These are phyloP conservation scores for Pygocentrus nattereri DNA, from an alignment of 2,797 vertebrate genomes.

Conservation along the genomic window DNA sequence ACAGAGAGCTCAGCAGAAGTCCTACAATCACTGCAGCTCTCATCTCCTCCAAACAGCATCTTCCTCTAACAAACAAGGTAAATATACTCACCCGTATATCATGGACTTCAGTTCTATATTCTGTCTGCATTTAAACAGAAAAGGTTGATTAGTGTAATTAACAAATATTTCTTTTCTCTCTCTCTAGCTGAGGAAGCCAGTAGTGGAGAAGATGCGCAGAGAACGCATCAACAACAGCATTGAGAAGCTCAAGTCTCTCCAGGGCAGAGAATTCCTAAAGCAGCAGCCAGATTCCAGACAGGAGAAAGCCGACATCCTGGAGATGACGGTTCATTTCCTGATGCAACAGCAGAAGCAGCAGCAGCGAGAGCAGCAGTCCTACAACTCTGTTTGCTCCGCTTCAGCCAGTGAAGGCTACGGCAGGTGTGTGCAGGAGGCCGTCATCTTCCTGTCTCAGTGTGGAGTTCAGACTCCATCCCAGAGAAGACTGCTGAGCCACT, in stretches of 20 bases:
- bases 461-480: conserved; percentile 76
- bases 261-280: neutral
- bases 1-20: conserved; percentile 62
- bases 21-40: conserved; percentile 72
- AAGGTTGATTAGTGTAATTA: conserved; percentile 5
- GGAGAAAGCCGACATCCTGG: conserved; percentile 71
- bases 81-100: conserved; percentile 47
- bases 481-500: conserved; percentile 79
- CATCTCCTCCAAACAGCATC: conserved; percentile 71
- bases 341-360: conserved; percentile 53
- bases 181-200: conserved; percentile 84
- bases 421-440: conserved; percentile 83
- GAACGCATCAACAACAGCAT: conserved; percentile 56
- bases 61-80: conserved; percentile 80
- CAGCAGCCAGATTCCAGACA: conserved; percentile 72
- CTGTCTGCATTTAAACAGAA: neutral
- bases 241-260: conserved; percentile 80
- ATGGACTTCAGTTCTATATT: neutral
- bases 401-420: conserved; percentile 79
- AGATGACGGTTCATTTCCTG: conserved; percentile 58
- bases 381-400: conserved; percentile 57
- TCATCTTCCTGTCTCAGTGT: conserved; percentile 77
- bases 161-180: conserved; percentile 38
- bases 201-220: conserved; percentile 71
- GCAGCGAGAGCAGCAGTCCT: conserved; percentile 42